These are phyloP conservation scores for Sweltsa coloradensis DNA, from an alignment of 1,140 invertebrate genomes.

Conservation along the genomic window DNA sequence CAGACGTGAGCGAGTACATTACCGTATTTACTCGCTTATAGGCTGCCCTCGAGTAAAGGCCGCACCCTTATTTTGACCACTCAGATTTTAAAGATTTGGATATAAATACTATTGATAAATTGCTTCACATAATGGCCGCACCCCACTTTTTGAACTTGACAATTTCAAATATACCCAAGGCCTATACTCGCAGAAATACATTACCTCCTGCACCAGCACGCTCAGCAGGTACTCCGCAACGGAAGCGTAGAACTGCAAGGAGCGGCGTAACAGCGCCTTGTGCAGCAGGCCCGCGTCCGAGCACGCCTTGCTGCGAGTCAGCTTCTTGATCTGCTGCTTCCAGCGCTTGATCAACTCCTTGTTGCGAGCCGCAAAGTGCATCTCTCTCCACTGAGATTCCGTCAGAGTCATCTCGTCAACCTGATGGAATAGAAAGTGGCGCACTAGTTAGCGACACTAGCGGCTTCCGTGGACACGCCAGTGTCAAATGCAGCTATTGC, in stretches of 20 bases:
- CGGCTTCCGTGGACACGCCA: no score
- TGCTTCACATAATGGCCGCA: no score
- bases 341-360: conserved; percentile 73
- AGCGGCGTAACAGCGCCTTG: conserved; percentile 60
- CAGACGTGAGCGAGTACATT: conserved; percentile 12
- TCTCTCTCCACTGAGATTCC: conserved; percentile 72
- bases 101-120: no score
- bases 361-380: conserved; percentile 59
- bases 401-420: conserved; percentile 71
- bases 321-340: conserved; percentile 57
- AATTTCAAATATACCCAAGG: no score
- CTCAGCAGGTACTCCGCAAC: conserved; percentile 66
- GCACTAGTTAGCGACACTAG: no score
- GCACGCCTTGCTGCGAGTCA: conserved; percentile 50
- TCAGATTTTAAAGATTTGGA: no score
- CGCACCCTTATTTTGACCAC: no score
- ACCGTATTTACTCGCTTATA: no score
- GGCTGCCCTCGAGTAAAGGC: no score
- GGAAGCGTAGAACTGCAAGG: conserved; percentile 74
- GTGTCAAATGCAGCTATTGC: no score
- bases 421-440: conserved; percentile 20
- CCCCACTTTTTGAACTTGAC: no score
- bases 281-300: conserved; percentile 79
- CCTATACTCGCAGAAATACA: conserved; percentile 17
- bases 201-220: conserved; percentile 39